phyloP scores from a whole-genome alignment of 2,888 invertebrate species.

The Prosopocoilus inquinatus region DNA sequence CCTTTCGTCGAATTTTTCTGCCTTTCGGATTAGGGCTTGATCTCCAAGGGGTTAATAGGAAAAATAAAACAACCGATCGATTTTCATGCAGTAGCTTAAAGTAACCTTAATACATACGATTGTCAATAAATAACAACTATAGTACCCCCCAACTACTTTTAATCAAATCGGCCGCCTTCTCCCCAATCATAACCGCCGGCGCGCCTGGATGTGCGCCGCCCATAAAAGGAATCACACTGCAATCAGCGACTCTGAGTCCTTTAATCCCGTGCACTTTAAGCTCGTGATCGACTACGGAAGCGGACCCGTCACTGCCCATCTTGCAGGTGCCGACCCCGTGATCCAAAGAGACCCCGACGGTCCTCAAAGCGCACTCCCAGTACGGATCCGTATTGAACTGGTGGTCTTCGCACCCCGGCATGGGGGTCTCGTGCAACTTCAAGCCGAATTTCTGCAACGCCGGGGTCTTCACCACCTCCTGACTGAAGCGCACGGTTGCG shows the following conservation, averaged over 20 bases:
- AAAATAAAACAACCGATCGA: too few species aligned
- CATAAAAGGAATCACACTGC: conserved; percentile 56
- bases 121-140: too few species aligned
- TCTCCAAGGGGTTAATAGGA: too few species aligned
- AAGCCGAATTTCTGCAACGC: conserved; percentile 59
- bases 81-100: too few species aligned
- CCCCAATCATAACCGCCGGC: conserved; percentile 57
- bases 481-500: conserved; percentile 54
- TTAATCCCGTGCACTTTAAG: conserved; percentile 54
- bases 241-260: conserved; percentile 56
- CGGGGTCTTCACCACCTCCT: conserved; percentile 50
- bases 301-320: conserved; percentile 65
- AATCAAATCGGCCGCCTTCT: conserved; percentile 57
- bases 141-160: conserved; percentile 50
- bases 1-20: too few species aligned
- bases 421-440: conserved; percentile 31
- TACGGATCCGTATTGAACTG: conserved; percentile 63
- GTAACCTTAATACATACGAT: too few species aligned
- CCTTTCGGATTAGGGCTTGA: too few species aligned
- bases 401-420: conserved; percentile 54
- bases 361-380: conserved; percentile 65
- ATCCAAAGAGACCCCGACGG: conserved; percentile 32
- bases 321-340: conserved; percentile 61
- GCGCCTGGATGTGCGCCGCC: conserved; percentile 56
- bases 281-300: conserved; percentile 56